Percentiles rank a stretch among this genome's conserved stretches.
Conservation (phyloP, 2,113 vertebrate genomes). For the Thinocorus orbignyianus region DNA sequence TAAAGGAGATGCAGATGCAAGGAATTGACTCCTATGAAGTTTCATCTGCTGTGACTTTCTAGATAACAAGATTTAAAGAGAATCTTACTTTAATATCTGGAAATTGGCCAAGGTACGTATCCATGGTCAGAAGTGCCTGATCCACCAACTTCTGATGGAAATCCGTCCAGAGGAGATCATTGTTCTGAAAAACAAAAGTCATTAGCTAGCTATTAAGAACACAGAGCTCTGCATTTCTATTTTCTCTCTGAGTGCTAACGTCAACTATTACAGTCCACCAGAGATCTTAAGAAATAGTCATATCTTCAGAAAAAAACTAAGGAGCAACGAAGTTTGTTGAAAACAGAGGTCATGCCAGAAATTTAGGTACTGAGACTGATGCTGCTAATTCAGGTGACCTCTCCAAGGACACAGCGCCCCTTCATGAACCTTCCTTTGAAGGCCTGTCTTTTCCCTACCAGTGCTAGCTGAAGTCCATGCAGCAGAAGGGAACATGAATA, state of each 20-base stretch:
- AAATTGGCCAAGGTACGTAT: conserved; percentile 97
- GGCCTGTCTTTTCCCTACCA: not conserved
- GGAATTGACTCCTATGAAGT: not conserved
- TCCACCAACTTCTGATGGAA: conserved; percentile 98
- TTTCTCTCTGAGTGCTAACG: not conserved
- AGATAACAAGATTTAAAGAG: not conserved
- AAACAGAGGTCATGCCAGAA: not conserved
- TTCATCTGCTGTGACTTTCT: not conserved
- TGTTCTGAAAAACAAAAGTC: conserved; percentile 81
- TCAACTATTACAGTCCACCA: not conserved
- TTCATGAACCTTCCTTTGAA: not conserved
- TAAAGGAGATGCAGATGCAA: not conserved
- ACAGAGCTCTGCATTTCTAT: not conserved
- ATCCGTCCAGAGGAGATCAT: conserved; percentile 94
- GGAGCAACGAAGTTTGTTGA: not conserved
- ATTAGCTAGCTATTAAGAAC: not conserved
- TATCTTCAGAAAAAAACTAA: not conserved
- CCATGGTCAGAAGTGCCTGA: conserved; percentile 96
- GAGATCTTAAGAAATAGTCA: not conserved
- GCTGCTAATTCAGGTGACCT: not conserved
- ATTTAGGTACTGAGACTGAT: not conserved
- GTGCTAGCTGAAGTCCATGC: not conserved
- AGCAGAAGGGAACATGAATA: not conserved
- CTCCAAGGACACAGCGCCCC: not conserved
- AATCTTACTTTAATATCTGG: conserved; percentile 93